Evolutionary conservation across 2,113 vertebrate genomes (phyloP).

Genomic region (Neomonachus schauinslandi): DNA sequence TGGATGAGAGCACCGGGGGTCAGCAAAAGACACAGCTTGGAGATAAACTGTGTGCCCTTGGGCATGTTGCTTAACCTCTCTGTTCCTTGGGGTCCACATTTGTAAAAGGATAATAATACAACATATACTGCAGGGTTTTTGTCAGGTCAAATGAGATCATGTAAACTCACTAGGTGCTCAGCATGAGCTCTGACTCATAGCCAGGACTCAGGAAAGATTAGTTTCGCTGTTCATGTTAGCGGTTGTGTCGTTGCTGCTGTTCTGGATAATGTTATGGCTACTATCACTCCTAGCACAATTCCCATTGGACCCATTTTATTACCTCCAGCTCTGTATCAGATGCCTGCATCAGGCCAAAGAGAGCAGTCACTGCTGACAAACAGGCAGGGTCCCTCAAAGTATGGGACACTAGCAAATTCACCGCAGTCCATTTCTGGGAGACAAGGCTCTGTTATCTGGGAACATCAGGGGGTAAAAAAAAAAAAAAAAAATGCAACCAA

Average conservation of each 20-base stretch:
- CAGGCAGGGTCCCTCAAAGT: background rate
- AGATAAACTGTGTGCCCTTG: background rate
- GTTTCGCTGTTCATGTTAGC: background rate
- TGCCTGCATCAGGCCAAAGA: background rate
- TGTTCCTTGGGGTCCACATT: background rate
- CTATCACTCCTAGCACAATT: background rate
- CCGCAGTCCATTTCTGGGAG: background rate
- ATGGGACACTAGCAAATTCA: background rate
- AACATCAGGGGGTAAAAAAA: background rate
- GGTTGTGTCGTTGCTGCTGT: background rate
- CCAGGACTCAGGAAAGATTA: background rate
- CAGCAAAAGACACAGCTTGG: background rate
- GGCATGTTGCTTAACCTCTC: background rate
- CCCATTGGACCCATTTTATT: background rate
- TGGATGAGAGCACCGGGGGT: background rate
- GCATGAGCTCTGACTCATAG: background rate
- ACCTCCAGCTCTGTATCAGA: background rate
- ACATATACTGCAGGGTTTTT: background rate
- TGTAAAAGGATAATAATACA: background rate
- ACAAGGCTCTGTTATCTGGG: background rate
- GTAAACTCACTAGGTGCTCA: background rate
- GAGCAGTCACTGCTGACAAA: background rate
- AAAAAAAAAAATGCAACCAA: background rate
- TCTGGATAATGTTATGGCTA: background rate
- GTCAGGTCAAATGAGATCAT: background rate